These are phyloP conservation scores for Drosophila seguyi DNA, from an alignment of 1,140 invertebrate genomes.

Conservation along the genomic window DNA sequence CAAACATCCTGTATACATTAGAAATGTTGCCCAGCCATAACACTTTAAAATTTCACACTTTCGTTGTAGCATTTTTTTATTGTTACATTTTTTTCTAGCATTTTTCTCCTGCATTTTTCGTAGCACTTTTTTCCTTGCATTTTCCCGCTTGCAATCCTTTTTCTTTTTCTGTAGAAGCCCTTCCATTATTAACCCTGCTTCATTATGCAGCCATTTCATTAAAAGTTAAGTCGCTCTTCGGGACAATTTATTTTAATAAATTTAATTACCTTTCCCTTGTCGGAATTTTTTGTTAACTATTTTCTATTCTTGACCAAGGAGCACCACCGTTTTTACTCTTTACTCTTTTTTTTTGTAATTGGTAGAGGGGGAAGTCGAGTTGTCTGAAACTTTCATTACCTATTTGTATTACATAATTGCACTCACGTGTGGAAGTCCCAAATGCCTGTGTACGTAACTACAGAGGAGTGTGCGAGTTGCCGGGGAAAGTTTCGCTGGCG, in stretches of 20 bases:
- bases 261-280: conserved; percentile 60
- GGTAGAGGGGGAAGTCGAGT: conserved; percentile 4
- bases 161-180: neutral
- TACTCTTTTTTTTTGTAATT: conserved; percentile 61
- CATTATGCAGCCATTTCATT: conserved; percentile 64
- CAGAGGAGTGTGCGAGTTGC: conserved; percentile 20
- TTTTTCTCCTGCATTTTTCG: neutral
- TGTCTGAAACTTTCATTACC: conserved; percentile 72
- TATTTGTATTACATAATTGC: conserved; percentile 79
- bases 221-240: conserved; percentile 62
- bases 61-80: conserved; percentile 9
- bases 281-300: conserved; percentile 30
- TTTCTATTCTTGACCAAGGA: conserved; percentile 43
- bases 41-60: conserved; percentile 37
- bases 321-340: neutral
- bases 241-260: conserved; percentile 79
- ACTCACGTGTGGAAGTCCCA: conserved; percentile 45
- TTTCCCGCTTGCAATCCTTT: neutral
- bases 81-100: neutral
- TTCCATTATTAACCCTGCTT: conserved; percentile 37
- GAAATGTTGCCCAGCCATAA: conserved; percentile 46
- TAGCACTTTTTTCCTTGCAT: conserved; percentile 1
- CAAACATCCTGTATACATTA: conserved; percentile 31
- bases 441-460: conserved; percentile 25
- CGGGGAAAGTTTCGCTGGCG: conserved; percentile 41